A percentile compares a stretch with the other conserved stretches of the same genome.
Evolutionary conservation across 1,140 invertebrate species (phyloP).

Genomic region (Hydropsyche tenuis): DNA sequence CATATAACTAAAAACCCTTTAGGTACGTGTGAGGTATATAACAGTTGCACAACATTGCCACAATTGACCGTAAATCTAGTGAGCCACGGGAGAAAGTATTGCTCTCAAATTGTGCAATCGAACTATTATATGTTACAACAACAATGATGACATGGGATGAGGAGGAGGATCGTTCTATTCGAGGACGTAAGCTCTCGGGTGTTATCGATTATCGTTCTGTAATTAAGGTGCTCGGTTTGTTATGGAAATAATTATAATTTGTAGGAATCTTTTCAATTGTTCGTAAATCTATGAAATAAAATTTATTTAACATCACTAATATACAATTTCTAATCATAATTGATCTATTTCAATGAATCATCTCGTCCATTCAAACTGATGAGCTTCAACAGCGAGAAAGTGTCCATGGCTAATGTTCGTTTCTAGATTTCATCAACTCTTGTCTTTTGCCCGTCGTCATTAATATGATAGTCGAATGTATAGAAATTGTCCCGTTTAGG

Average conservation of each 20-base stretch:
- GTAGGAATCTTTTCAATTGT: too few species aligned
- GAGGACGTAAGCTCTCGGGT: too few species aligned
- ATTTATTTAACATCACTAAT: too few species aligned
- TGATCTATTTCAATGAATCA: not conserved
- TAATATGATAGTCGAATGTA: not conserved
- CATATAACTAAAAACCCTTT: conserved; percentile 22
- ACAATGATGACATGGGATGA: conserved; percentile 3
- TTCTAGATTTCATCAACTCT: not conserved
- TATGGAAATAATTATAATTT: too few species aligned
- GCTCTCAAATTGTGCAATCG: conserved; percentile 26
- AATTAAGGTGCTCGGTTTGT: too few species aligned
- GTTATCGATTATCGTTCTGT: too few species aligned
- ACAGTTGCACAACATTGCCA: conserved; percentile 23
- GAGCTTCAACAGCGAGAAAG: not conserved
- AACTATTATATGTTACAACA: not conserved
- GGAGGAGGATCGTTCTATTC: too few species aligned
- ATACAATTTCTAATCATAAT: conserved; percentile 21
- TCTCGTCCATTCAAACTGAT: not conserved
- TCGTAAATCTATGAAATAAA: too few species aligned
- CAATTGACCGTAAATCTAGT: conserved; percentile 36
- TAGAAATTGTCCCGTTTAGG: not conserved
- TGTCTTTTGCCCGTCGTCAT: not conserved
- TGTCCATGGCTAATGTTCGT: not conserved
- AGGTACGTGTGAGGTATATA: not conserved
- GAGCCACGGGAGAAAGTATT: conserved; percentile 26